phyloP scores from a whole-genome alignment of 2,113 vertebrate genomes.

The Abramis brama region DNA sequence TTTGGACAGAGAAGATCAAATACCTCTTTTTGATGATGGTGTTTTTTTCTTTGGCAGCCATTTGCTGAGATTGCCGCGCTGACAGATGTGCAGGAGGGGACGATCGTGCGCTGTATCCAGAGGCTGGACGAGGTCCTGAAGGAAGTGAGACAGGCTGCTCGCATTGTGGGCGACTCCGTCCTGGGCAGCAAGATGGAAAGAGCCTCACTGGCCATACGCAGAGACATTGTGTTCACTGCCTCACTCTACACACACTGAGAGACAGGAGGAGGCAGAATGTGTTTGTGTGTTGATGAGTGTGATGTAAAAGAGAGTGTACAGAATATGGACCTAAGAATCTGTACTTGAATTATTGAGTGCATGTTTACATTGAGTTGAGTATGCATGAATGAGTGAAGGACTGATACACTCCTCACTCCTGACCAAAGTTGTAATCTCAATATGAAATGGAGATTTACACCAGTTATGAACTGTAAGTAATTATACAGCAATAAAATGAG shows the following conservation, averaged over 20 bases:
- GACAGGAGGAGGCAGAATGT: not conserved
- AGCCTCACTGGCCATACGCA: slow-evolving; percentile 85
- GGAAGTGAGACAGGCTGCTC: slow-evolving; percentile 86
- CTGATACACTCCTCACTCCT: not conserved
- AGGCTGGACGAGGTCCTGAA: slow-evolving; percentile 90
- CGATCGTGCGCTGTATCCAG: slow-evolving; percentile 92
- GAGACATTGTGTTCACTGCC: slow-evolving; percentile 92
- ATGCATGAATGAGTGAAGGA: slow-evolving; percentile 47
- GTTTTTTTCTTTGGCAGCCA: slow-evolving; percentile 71
- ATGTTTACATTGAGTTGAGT: slow-evolving; percentile 49
- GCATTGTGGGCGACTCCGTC: slow-evolving; percentile 88
- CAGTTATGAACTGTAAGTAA: slow-evolving; percentile 64
- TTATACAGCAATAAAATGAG: slow-evolving; percentile 72
- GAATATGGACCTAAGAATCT: not conserved
- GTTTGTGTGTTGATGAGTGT: not conserved
- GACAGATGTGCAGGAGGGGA: slow-evolving; percentile 89
- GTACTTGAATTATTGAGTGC: slow-evolving; percentile 35
- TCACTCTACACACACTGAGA: slow-evolving; percentile 91
- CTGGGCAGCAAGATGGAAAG: slow-evolving; percentile 91
- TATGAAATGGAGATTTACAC: slow-evolving; percentile 22
- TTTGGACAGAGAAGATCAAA: not conserved
- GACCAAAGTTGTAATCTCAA: slow-evolving; percentile 54
- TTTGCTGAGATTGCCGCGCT: slow-evolving; percentile 88
- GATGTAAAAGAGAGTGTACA: slow-evolving; percentile 22
- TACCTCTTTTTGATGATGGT: slow-evolving; percentile 3